Conservation (phyloP, 1,140 invertebrate genomes). For the Pogonognathellus flavescens region DNA sequence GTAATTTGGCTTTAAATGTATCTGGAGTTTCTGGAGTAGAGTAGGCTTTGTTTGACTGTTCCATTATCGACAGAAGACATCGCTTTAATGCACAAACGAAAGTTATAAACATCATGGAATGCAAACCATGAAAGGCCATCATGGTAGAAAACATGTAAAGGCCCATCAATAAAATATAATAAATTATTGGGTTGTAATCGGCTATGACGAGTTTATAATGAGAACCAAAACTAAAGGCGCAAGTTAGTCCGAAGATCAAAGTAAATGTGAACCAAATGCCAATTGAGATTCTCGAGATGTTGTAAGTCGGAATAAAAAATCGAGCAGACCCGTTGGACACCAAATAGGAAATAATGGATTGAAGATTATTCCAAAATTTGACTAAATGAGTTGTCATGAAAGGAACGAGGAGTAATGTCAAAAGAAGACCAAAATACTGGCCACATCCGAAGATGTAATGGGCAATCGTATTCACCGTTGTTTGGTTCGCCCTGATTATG, state of each 20-base stretch:
- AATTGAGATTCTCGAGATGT: not conserved
- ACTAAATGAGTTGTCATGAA: not conserved
- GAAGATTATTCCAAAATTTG: conserved; percentile 35
- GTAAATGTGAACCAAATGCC: conserved; percentile 1
- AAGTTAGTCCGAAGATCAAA: not conserved
- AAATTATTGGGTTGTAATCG: not conserved
- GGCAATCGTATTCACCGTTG: not conserved
- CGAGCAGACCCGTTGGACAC: not conserved
- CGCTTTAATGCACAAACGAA: conserved; percentile 18
- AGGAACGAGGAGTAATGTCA: conserved; percentile 4
- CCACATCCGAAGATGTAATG: not conserved
- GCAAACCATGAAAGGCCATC: conserved; percentile 36
- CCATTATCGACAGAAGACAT: not conserved
- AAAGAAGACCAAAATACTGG: not conserved
- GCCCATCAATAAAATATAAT: conserved; percentile 1
- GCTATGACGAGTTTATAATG: not conserved
- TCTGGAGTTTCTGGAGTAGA: not conserved
- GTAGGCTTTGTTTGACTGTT: not conserved
- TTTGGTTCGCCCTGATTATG: not conserved
- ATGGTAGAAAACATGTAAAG: not conserved
- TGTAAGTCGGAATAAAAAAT: conserved; percentile 13
- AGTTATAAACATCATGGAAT: conserved; percentile 45
- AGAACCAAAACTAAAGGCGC: not conserved
- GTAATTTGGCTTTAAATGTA: not conserved
- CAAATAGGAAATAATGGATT: conserved; percentile 2